Evolutionary conservation across 2,797 vertebrate species (phyloP), one percentile per base, ranked within the genome.

Genomic region (Melanotaenia pygmaea): DNA sequence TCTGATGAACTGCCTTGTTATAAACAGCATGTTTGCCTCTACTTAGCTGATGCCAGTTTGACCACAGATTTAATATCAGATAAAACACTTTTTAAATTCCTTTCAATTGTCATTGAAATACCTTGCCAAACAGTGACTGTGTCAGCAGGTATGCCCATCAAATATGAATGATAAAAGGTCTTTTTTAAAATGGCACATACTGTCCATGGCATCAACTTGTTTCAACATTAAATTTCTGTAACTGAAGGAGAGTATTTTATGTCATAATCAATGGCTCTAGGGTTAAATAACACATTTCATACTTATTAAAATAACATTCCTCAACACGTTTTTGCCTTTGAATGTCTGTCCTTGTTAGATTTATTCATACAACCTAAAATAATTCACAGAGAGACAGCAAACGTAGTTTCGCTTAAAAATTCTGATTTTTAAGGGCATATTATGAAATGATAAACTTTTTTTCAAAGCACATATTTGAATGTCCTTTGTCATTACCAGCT

Each of bases 361-460:
- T 11, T 26, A 51, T 67, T 67, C 57, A 65, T 65, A 61, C 61
- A 79, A 20, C 63, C 58, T 60, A 45, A 20, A 18, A 51, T 56
- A 8, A 64, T 35, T 76, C 57, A 59, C 26, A 26, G 62, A 13
- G 45, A 57, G 38, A 64, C n/a, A 70, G 70, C 51, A 63, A 47
- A 54, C 16, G 8, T 12, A 66, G 9, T 30, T 64, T 59, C 30
- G 22, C 53, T 53, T n/a, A 24, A 62, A 12, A 38, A 64, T 50
- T 64, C 6, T 38, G 7, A 35, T 1, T 59, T 81, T 24, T 4
- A 54, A 54, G 28, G 12, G 13, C 13, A 28, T 28, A 20, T 47
- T 47, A 20, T 47, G 7, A 47, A 40, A 43, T 18, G 20, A 47
- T 6, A 18, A 47, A 47, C 18, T 8, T 47, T 47, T n/a, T 47